Evolutionary conservation across 2,888 invertebrate species (phyloP).

Genomic region (Allygus modestus): DNA sequence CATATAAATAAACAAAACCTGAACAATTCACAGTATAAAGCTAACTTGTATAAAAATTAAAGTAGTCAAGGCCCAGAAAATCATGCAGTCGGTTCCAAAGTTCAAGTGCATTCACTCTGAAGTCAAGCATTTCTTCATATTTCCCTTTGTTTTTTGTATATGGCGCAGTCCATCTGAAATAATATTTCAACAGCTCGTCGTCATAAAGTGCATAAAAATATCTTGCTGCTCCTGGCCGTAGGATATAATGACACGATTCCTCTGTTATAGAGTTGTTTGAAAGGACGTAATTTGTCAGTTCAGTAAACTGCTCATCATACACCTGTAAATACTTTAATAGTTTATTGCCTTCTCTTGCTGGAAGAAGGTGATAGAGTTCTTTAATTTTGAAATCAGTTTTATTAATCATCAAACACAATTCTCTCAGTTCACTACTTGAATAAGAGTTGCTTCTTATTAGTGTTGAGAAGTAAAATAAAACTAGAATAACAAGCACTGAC

Average conservation of each 20-base stretch:
- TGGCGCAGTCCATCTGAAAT: constrained; percentile 36
- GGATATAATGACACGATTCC: background rate
- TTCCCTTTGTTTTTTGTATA: constrained; percentile 49
- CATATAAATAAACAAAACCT: too few species aligned
- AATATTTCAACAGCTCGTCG: constrained; percentile 44
- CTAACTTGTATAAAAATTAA: constrained; percentile 36
- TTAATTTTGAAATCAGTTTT: constrained; percentile 47
- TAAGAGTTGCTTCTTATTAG: background rate
- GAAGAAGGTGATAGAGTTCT: constrained; percentile 41
- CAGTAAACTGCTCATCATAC: constrained; percentile 1
- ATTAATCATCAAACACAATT: constrained; percentile 32
- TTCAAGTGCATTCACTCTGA: constrained; percentile 25
- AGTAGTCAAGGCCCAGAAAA: constrained; percentile 18
- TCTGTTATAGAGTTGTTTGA: background rate
- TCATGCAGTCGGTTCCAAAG: constrained; percentile 40
- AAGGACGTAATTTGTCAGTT: constrained; percentile 21
- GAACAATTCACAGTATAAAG: background rate
- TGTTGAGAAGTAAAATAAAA: background rate
- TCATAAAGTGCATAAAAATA: constrained; percentile 44
- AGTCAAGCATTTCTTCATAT: constrained; percentile 46
- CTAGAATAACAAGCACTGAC: background rate
- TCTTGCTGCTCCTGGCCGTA: constrained; percentile 27
- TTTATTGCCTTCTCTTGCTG: constrained; percentile 11
- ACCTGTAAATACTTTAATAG: background rate
- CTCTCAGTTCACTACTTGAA: constrained; percentile 4